Conservation (phyloP, 2,888 invertebrate species). For the Ypsolopha scabrella region DNA sequence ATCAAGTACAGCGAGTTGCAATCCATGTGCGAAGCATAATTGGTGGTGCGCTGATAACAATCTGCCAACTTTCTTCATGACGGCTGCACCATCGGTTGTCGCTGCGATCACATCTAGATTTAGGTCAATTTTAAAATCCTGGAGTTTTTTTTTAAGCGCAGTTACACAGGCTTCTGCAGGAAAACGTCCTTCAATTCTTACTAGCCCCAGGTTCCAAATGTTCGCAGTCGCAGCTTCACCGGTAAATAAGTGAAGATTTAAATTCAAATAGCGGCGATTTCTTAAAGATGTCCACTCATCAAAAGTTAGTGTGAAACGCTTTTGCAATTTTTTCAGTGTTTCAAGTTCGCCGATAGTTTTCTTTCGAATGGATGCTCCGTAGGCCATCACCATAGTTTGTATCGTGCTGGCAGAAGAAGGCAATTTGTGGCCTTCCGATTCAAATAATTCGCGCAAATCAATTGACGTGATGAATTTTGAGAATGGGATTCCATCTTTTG, state of each 20-base stretch:
- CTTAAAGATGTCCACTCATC: background rate
- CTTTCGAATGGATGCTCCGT: too few relatives aligned
- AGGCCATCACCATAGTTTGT: background rate
- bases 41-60: slow-evolving; percentile 5
- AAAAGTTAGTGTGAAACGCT: background rate
- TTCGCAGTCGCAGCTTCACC: too few relatives aligned
- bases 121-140: background rate
- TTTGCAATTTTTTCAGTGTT: background rate
- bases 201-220: background rate
- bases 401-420: background rate
- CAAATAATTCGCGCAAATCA: background rate
- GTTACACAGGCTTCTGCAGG: slow-evolving; percentile 1
- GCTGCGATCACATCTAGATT: slow-evolving; percentile 2
- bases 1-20: too few relatives aligned
- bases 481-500: too few relatives aligned
- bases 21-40: slow-evolving; percentile 2
- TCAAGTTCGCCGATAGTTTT: background rate
- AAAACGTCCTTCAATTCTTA: background rate
- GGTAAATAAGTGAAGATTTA: background rate
- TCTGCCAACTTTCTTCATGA: slow-evolving; percentile 7
- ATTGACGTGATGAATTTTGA: background rate
- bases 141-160: too few relatives aligned
- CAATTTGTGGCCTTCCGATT: background rate
- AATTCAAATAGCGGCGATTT: background rate
- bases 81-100: slow-evolving; percentile 6